Conservation (phyloP, 2,113 vertebrate species). For the Hippolais icterina region DNA sequence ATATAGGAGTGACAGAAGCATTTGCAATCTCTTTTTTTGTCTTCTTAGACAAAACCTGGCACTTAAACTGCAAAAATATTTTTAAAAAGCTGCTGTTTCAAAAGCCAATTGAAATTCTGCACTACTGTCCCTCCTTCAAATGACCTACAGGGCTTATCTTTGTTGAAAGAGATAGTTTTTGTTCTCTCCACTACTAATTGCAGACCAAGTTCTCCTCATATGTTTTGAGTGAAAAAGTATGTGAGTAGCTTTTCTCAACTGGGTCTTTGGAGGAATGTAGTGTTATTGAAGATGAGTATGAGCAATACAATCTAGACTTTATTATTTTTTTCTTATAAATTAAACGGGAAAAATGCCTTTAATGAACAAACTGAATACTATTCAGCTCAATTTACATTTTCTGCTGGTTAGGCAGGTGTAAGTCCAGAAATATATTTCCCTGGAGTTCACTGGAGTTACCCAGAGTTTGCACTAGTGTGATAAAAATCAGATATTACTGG, state of each 20-base stretch:
- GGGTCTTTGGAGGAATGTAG: background rate
- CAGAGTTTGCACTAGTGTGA: background rate
- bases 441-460: background rate
- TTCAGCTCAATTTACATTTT: slow-evolving; percentile 6
- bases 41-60: background rate
- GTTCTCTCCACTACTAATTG: background rate
- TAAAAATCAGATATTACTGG: background rate
- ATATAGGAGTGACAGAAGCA: background rate
- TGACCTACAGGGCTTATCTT: background rate
- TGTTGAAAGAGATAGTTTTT: background rate
- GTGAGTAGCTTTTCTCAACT: background rate
- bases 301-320: background rate
- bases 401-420: background rate
- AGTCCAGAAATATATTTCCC: slow-evolving; percentile 9
- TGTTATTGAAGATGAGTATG: background rate
- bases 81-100: background rate
- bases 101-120: background rate
- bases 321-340: background rate
- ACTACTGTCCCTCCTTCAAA: background rate
- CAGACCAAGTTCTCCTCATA: background rate
- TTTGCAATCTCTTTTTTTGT: background rate
- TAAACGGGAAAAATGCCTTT: background rate
- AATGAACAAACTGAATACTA: background rate
- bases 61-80: background rate
- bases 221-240: background rate